Conservation (phyloP, 2,113 vertebrate species). For the Apistogramma diplotaenia region DNA sequence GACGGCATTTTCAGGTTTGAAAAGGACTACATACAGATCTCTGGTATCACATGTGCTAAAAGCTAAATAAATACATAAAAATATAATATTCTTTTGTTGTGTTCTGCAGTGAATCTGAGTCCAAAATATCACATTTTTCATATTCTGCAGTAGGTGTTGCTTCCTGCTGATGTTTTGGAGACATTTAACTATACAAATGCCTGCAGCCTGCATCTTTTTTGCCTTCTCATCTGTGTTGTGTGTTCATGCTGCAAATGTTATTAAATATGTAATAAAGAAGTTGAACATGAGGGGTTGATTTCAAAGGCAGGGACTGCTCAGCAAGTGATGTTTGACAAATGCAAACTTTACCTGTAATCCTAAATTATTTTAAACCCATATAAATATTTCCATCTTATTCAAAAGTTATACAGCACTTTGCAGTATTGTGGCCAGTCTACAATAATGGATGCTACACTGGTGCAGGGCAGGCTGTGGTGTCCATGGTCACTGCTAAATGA, state of each 20-base stretch:
- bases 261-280: background rate
- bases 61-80: too few relatives aligned
- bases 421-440: too few relatives aligned
- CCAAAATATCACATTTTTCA: too few relatives aligned
- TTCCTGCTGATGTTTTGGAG: background rate
- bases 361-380: background rate
- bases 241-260: background rate
- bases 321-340: background rate
- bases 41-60: too few relatives aligned
- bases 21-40: background rate
- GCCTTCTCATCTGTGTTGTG: background rate
- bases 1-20: background rate
- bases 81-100: too few relatives aligned
- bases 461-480: too few relatives aligned
- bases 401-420: too few relatives aligned
- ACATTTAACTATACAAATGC: too few relatives aligned
- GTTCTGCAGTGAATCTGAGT: too few relatives aligned
- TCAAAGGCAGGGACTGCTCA: background rate
- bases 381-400: fast-evolving
- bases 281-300: too few relatives aligned
- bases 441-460: too few relatives aligned
- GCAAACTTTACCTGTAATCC: background rate
- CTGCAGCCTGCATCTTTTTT: background rate
- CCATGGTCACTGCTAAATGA: too few relatives aligned
- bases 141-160: background rate